Conservation (phyloP, 2,888 invertebrate genomes). For the Galeopsomyia nigrocyanea region DNA sequence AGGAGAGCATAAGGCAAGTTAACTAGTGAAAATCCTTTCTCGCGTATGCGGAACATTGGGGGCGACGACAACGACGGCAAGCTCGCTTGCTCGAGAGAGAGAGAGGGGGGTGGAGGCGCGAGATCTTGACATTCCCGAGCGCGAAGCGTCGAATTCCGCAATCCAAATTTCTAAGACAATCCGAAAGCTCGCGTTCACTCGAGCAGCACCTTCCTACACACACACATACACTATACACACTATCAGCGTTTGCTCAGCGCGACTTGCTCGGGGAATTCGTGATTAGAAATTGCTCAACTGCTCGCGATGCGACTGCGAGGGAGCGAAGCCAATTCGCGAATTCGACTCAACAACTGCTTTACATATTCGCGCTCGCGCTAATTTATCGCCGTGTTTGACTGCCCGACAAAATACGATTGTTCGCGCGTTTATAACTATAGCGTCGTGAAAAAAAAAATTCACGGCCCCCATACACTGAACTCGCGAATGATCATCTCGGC, state of each 20-base stretch:
- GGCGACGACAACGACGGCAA: not conserved
- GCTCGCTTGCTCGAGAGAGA: not conserved
- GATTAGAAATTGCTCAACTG: constrained; percentile 46
- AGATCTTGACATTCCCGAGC: constrained; percentile 40
- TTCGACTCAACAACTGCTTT: not conserved
- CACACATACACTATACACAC: too few relatives aligned
- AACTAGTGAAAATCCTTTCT: constrained; percentile 33
- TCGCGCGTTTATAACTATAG: too few relatives aligned
- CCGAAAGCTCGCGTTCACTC: constrained; percentile 17
- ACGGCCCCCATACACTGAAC: too few relatives aligned
- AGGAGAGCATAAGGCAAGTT: constrained; percentile 22
- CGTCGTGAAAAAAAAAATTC: too few relatives aligned
- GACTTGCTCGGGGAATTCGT: constrained; percentile 29
- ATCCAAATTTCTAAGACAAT: constrained; percentile 45
- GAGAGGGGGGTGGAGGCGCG: constrained; percentile 7
- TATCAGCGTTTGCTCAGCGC: constrained; percentile 39
- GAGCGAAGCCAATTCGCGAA: constrained; percentile 19
- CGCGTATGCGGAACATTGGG: not conserved
- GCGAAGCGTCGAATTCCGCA: constrained; percentile 38
- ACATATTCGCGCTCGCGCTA: too few relatives aligned
- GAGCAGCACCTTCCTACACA: constrained; percentile 9
- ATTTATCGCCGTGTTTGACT: too few relatives aligned
- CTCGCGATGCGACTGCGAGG: not conserved
- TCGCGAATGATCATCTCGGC: not conserved
- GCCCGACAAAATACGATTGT: too few relatives aligned